Evolutionary conservation across 2,888 invertebrate genomes (phyloP).

Genomic region (Anoplius nigerrimus): DNA sequence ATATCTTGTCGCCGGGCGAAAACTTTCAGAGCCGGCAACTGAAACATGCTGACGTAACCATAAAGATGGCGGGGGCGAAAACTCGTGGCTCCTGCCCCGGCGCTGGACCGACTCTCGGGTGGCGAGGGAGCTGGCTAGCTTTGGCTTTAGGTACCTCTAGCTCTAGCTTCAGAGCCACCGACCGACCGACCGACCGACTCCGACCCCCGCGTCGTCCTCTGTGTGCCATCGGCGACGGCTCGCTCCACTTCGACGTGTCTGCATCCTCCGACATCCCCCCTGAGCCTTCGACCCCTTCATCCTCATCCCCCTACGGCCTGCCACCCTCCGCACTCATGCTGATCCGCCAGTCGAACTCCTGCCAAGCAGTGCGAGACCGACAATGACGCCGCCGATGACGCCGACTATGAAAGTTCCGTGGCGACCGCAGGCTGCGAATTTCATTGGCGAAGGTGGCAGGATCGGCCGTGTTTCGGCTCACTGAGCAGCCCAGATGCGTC

Average conservation of each 20-base stretch:
- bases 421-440: not conserved
- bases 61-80: slow-evolving; percentile 65
- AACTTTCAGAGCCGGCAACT: slow-evolving; percentile 72
- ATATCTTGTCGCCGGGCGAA: slow-evolving; percentile 74
- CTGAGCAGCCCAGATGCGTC: too few species aligned
- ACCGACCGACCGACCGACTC: slow-evolving; percentile 40
- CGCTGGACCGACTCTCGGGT: slow-evolving; percentile 12
- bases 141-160: not conserved
- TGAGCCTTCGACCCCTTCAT: too few species aligned
- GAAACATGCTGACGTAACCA: slow-evolving; percentile 75
- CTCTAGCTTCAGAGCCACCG: not conserved
- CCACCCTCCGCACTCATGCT: too few species aligned
- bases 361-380: too few species aligned
- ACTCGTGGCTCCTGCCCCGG: slow-evolving; percentile 31
- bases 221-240: slow-evolving; percentile 38
- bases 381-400: too few species aligned
- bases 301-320: too few species aligned
- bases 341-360: too few species aligned
- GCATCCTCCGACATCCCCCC: not conserved
- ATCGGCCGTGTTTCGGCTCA: too few species aligned
- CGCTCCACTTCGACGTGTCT: slow-evolving; percentile 30
- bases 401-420: not conserved
- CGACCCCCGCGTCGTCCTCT: slow-evolving; percentile 42
- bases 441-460: too few species aligned
- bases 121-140: too few species aligned